Base-by-base conservation (phyloP, 1,140 invertebrate species). In the Drosophila murphyi region DNA sequence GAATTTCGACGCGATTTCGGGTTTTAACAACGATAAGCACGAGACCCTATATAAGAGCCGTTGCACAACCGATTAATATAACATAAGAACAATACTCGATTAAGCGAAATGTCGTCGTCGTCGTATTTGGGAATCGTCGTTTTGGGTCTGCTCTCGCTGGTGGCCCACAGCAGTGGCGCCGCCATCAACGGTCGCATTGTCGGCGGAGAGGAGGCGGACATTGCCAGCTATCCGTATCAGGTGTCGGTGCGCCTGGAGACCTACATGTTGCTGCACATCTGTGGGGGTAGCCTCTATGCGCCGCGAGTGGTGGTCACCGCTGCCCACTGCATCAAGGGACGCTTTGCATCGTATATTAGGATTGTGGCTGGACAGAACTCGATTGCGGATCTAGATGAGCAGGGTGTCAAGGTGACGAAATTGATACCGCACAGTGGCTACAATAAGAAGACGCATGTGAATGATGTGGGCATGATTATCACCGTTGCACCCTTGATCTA, bases 281-380 rank as follows among this genome's bases (percentile, higher is more conserved):
- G 83, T 47, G 83, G 83, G 0, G 83, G 83, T 8, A 75, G 83
- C 35, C 86, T 95, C n/a, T 93, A 94, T 48, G 93, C 93, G 1
- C 92, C 93, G 1, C 82, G 88, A 2, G 93, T 94, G 7, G 93
- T 95, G 7, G 32, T 95, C 1, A 95, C 94, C 0, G 94, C 94
- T 2, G 94, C 94, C 0, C 94, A 95, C 71, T 95, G 95, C 56
- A 76, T 91, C 43, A 91, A 91, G 31, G 89, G 90, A 60, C 76
- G 89, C 6, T 91, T 62, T 32, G 89, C 89, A 10, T 89, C 89
- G 1, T 82, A 81, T 10, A 82, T 85, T 10, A 63, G 74, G 1
- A 75, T 82, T 39, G 78, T 79, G 4, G 81, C 82, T 5, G 92
- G 92, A 4, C 56, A 80, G 51, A 79, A 88, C 52, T 89, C 85